These are phyloP conservation scores for Phataginus tetradactyla DNA, from an alignment of 2,797 vertebrate genomes.

Conservation along the genomic window DNA sequence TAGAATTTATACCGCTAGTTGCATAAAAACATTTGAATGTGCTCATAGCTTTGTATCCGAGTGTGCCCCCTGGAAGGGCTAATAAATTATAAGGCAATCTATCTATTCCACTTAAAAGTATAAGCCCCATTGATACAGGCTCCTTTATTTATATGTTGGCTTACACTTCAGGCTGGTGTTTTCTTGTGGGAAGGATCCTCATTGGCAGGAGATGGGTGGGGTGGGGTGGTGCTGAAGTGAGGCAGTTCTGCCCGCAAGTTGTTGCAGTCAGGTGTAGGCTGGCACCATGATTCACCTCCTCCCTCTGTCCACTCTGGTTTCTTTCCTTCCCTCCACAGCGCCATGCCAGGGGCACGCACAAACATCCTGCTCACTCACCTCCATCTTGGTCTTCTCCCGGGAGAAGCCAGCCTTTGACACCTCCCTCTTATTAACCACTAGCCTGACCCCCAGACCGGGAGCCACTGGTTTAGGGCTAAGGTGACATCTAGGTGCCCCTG, in stretches of 20 bases:
- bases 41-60: slow-evolving; percentile 17
- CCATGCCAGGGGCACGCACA: not conserved
- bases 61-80: not conserved
- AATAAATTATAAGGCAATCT: slow-evolving; percentile 55
- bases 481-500: not conserved
- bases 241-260: not conserved
- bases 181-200: not conserved
- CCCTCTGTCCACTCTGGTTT: too few relatives aligned
- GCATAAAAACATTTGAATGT: slow-evolving; percentile 25
- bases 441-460: not conserved
- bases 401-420: not conserved
- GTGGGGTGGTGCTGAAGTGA: accelerated
- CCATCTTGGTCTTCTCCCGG: not conserved
- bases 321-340: not conserved
- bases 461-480: not conserved
- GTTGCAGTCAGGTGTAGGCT: accelerated
- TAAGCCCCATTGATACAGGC: not conserved
- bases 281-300: accelerated
- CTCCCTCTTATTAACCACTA: not conserved
- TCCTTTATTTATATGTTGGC: not conserved
- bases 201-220: not conserved
- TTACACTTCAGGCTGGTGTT: not conserved
- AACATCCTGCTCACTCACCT: accelerated
- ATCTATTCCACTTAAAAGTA: not conserved
- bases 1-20: slow-evolving; percentile 33